Conservation (phyloP, 2,113 vertebrate species). For the Sus scrofa region DNA sequence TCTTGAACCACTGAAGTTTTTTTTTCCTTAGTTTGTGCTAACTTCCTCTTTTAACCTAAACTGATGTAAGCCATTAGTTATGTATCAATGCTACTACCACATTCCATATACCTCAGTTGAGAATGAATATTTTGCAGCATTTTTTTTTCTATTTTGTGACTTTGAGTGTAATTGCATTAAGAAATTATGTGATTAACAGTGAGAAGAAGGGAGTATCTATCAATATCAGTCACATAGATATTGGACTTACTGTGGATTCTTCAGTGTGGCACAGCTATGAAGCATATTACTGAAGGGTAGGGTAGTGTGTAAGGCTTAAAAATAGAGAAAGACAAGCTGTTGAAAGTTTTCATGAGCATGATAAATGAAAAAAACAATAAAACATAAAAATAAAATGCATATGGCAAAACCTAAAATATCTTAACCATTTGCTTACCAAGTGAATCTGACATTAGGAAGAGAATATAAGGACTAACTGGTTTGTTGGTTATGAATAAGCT, state of each 20-base stretch:
- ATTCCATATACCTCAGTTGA: background rate
- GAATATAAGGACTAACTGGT: background rate
- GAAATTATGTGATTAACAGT: background rate
- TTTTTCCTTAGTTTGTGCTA: background rate
- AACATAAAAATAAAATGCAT: background rate
- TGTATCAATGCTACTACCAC: background rate
- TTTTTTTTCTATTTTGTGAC: constrained; percentile 11
- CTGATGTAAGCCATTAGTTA: background rate
- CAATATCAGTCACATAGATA: background rate
- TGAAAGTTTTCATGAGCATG: background rate
- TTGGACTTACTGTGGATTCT: background rate
- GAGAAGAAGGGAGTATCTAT: background rate
- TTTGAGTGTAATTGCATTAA: constrained; percentile 16
- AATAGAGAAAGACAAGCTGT: background rate
- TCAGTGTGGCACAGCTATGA: background rate
- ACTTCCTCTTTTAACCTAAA: background rate
- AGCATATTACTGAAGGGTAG: background rate
- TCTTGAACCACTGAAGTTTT: background rate
- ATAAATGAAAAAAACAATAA: background rate
- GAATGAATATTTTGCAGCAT: background rate
- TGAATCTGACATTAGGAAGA: background rate
- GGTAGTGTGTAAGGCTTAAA: background rate
- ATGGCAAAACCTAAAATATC: background rate
- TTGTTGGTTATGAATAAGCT: background rate
- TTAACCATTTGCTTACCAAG: background rate